phyloP scores from a whole-genome alignment of 2,113 vertebrate genomes.

The Cyanocitta stelleri region DNA sequence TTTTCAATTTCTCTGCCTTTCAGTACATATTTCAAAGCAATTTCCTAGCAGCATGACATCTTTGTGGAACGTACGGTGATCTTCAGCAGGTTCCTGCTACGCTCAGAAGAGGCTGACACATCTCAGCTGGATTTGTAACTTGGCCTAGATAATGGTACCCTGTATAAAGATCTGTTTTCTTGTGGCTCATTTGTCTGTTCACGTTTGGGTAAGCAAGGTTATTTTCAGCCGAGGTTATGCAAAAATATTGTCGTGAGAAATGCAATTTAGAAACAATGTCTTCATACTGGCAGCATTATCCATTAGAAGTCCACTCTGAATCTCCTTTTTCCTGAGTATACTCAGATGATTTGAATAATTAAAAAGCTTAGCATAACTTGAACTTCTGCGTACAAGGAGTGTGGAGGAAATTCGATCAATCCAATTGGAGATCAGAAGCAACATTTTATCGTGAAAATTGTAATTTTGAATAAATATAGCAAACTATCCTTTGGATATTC shows the following conservation, averaged over 20 bases:
- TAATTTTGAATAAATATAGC: neutral
- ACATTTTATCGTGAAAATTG: neutral
- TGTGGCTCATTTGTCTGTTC: neutral
- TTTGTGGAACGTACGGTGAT: neutral
- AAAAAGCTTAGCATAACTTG: neutral
- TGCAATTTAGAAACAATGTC: neutral
- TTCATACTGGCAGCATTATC: neutral
- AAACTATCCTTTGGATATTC: neutral
- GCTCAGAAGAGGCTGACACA: neutral
- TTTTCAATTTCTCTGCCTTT: neutral
- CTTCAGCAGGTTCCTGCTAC: neutral
- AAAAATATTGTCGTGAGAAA: constrained; percentile 12
- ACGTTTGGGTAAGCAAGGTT: neutral
- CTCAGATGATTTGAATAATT: neutral
- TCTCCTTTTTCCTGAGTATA: neutral
- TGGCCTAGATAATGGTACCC: neutral
- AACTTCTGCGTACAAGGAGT: neutral
- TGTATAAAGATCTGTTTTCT: neutral
- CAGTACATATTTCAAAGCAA: neutral
- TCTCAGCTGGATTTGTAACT: neutral
- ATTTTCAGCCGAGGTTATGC: neutral
- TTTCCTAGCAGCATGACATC: neutral
- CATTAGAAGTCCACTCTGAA: neutral
- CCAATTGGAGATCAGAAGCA: neutral
- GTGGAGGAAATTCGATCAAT: neutral